Evolutionary conservation across 2,113 vertebrate genomes (phyloP).

Genomic region (Atrichornis clamosus): DNA sequence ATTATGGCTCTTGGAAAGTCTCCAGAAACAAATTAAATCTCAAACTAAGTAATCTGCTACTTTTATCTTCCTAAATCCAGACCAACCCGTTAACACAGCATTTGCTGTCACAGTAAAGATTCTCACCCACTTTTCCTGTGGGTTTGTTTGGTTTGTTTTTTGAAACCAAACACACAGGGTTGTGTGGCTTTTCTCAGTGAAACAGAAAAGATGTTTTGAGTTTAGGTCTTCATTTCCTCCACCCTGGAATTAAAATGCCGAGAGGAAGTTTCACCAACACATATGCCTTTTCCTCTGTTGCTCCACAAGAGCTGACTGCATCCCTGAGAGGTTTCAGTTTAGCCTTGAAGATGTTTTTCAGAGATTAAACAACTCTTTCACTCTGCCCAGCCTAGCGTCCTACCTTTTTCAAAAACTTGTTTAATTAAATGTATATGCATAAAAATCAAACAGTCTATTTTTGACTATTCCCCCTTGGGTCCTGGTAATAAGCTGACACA

Average conservation of each 20-base stretch:
- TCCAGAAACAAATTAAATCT: constrained; percentile 49
- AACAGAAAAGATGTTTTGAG: background rate
- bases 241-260: background rate
- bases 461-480: constrained; percentile 6
- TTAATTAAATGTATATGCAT: constrained; percentile 20
- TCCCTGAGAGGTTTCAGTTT: background rate
- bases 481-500: constrained; percentile 33
- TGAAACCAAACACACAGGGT: no score
- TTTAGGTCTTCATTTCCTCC: background rate
- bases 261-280: background rate
- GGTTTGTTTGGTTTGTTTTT: background rate
- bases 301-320: background rate
- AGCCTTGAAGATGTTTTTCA: background rate
- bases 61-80: constrained; percentile 46
- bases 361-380: constrained; percentile 29
- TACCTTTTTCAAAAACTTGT: background rate
- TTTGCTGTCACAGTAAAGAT: background rate
- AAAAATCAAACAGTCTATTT: constrained; percentile 43
- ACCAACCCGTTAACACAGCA: background rate
- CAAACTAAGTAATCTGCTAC: constrained; percentile 45
- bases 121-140: background rate
- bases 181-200: background rate
- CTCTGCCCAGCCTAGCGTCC: background rate
- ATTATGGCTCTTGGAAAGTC: constrained; percentile 31
- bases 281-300: background rate